A percentile compares a stretch with the other conserved stretches of the same genome.
Conservation (phyloP, 2,797 vertebrate species). For the Mormyrops attenuatus region DNA sequence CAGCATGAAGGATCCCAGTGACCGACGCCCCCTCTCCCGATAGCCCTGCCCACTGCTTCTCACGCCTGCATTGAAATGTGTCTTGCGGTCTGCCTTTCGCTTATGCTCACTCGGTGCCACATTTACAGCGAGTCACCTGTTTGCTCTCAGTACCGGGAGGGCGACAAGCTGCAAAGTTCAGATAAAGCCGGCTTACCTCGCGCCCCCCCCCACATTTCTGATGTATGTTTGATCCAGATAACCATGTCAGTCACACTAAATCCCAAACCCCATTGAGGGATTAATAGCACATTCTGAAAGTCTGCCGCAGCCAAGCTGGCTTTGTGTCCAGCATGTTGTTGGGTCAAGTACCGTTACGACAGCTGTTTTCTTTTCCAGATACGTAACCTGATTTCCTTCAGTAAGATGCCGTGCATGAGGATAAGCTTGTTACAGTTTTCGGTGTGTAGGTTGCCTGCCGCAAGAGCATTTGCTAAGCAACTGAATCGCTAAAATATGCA, state of each 20-base stretch:
- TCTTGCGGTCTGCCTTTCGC: background rate
- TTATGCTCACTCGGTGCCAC: background rate
- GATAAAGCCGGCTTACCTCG: background rate
- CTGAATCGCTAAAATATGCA: constrained; percentile 10
- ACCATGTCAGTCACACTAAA: background rate
- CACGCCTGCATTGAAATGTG: background rate
- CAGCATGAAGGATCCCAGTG: background rate
- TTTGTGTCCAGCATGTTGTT: constrained; percentile 11
- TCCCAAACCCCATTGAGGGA: background rate
- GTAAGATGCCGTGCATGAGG: background rate
- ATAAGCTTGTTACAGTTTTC: background rate
- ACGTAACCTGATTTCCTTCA: background rate
- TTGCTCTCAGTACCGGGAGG: background rate
- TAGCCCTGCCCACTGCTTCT: background rate
- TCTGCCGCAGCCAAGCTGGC: background rate
- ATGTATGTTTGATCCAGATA: background rate
- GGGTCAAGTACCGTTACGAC: background rate
- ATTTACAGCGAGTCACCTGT: background rate
- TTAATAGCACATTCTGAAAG: background rate
- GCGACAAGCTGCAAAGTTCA: constrained; percentile 1
- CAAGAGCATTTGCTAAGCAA: background rate
- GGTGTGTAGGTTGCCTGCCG: background rate
- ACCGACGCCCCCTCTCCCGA: background rate
- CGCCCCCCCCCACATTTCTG: background rate
- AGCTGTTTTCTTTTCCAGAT: background rate